Evolutionary conservation across 1,140 invertebrate species (phyloP), one percentile per base, ranked within the genome.

Genomic region (Cephus cinctus): DNA sequence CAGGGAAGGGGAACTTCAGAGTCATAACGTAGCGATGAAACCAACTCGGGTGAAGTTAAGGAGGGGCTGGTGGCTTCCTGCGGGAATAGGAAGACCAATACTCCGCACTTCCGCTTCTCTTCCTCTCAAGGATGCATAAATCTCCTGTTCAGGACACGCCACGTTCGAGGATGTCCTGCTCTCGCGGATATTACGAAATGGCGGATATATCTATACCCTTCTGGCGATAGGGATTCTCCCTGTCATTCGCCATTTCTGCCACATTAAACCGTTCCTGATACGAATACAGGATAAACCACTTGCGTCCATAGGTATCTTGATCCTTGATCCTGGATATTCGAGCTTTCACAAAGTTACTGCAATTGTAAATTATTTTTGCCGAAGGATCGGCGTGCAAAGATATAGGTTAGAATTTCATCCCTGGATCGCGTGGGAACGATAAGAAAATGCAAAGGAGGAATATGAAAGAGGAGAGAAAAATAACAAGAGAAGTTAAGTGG

Each of bases 1-100:
- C n/a, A n/a, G 25, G 34, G 46, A 42, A 19, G 56, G 34, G 51
- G 27, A 60, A 32, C 23, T 31, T 25, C 39, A 50, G 43, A 44
- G 45, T 54, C 45, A 46, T 53, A 62, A 57, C 49, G 56, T 36
- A 43, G 41, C 41, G 56, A 45, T 45, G 43, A 54, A 63, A 56
- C 51, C 48, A 55, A 67, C 52, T 67, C 58, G 52, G 56, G 56
- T 57, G 54, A 54, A 63, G 62, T 62, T 63, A 68, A 60, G 50
- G 52, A 55, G 59, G 44, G 48, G 40, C 12, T 43, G 25, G 2
- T 18, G 14, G 50, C 46, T 61, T 66, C 65, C 60, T 62, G 21
- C 46, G 64, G 69, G 65, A 66, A 67, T 63, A 50, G 58, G 45
- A 65, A 66, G 61, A 59, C 65, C 66, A 66, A 73, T 71, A 73